These are phyloP conservation scores for Montipora capitata DNA, from an alignment of 92 coral and sea anemone genomes.

Conservation along the genomic window DNA sequence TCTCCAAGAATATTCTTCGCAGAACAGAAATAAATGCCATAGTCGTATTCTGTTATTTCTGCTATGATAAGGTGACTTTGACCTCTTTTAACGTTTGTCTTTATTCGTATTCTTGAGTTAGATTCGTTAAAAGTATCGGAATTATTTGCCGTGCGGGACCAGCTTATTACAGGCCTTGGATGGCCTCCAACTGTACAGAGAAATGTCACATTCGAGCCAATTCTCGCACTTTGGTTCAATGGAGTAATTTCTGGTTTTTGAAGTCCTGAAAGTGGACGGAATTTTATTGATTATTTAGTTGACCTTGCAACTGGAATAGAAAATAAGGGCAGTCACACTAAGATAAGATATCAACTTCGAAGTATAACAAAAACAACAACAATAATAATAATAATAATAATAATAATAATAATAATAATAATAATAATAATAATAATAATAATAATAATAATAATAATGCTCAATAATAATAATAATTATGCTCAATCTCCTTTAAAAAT, in stretches of 20 bases:
- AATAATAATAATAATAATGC: too few species aligned
- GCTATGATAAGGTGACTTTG: slow-evolving; percentile 8
- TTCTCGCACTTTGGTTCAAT: slow-evolving; percentile 1
- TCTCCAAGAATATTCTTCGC: too few species aligned
- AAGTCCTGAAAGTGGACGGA: background rate
- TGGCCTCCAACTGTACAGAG: background rate
- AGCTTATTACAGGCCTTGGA: slow-evolving; percentile 12
- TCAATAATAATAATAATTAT: too few species aligned
- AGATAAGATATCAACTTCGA: too few species aligned
- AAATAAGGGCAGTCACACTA: too few species aligned
- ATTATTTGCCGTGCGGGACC: background rate
- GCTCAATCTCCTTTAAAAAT: too few species aligned
- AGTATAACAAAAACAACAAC: too few species aligned
- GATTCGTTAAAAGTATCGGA: background rate
- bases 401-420: too few species aligned
- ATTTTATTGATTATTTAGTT: too few species aligned
- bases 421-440: too few species aligned
- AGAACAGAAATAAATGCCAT: background rate
- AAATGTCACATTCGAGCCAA: slow-evolving; percentile 20
- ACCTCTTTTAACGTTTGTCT: background rate
- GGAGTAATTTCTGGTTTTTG: slow-evolving; percentile 8
- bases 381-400: too few species aligned
- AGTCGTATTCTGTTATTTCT: background rate
- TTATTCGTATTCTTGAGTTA: background rate
- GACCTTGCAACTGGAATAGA: too few species aligned